A percentile compares a stretch with the other conserved stretches of the same genome.
These are phyloP conservation scores for Urophycis tenuis DNA, from an alignment of 2,797 vertebrate species.

Conservation along the genomic window DNA sequence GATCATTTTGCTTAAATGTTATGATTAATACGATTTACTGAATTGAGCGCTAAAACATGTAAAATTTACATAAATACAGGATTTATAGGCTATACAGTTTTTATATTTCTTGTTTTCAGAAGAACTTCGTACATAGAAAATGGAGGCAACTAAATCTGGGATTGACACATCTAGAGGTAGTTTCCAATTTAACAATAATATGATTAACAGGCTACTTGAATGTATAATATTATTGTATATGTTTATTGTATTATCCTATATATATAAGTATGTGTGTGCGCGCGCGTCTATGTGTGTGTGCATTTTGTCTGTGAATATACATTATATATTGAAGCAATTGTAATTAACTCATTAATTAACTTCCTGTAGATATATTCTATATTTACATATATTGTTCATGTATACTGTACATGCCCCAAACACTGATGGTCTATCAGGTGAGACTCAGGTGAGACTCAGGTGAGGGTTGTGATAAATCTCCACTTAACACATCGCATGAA, in stretches of 20 bases:
- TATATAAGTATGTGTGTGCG: neutral
- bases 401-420: neutral
- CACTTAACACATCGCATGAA: neutral
- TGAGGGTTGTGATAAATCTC: neutral
- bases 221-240: neutral
- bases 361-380: neutral
- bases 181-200: neutral
- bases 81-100: neutral
- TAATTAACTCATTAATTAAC: neutral
- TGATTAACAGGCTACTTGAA: neutral
- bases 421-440: slow-evolving; percentile 1
- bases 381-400: neutral
- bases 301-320: too few relatives aligned
- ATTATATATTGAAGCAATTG: neutral
- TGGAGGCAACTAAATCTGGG: too few relatives aligned
- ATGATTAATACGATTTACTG: neutral
- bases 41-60: neutral
- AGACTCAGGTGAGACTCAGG: neutral
- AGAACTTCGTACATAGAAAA: neutral
- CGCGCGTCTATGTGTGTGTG: neutral
- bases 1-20: neutral
- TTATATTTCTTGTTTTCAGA: neutral
- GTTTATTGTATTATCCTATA: neutral
- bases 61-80: neutral
- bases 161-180: neutral